These are phyloP conservation scores for Anolis sagrei DNA, from an alignment of 2,113 vertebrate genomes.

Conservation along the genomic window DNA sequence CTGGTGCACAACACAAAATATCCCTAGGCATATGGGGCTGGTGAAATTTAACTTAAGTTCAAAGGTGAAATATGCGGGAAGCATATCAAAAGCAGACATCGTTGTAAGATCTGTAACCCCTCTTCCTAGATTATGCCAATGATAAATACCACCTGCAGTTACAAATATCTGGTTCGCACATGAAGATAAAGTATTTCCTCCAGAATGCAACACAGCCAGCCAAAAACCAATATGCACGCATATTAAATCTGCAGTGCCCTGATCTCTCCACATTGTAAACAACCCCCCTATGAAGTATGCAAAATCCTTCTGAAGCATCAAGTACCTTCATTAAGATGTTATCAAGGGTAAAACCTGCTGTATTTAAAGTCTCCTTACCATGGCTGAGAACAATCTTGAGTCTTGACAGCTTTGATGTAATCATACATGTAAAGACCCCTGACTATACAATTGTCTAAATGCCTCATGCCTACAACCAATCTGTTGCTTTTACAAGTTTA, in stretches of 20 bases:
- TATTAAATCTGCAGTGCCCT: not conserved
- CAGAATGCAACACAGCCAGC: constrained; percentile 57
- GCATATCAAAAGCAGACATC: constrained; percentile 14
- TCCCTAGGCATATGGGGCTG: not conserved
- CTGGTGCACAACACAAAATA: not conserved
- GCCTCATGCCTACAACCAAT: constrained; percentile 70
- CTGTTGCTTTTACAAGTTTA: constrained; percentile 79
- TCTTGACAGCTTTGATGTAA: constrained; percentile 32
- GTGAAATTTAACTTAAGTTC: not conserved
- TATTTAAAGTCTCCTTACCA: constrained; percentile 35
- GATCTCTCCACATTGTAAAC: not conserved
- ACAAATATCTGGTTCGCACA: constrained; percentile 75
- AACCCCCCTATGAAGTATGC: constrained; percentile 48
- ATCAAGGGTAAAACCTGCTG: constrained; percentile 43
- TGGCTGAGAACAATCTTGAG: constrained; percentile 18
- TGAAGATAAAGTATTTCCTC: constrained; percentile 75
- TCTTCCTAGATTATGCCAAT: constrained; percentile 69
- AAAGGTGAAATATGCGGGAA: not conserved
- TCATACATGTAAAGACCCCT: constrained; percentile 30
- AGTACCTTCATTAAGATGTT: constrained; percentile 62
- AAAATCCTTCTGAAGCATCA: constrained; percentile 64
- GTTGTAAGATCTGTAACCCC: constrained; percentile 24
- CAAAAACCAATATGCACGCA: not conserved
- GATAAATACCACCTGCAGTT: constrained; percentile 77
- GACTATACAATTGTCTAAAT: constrained; percentile 50